Base-by-base conservation (phyloP, 2,888 invertebrate genomes). In the Oegoconia quadripuncta region DNA sequence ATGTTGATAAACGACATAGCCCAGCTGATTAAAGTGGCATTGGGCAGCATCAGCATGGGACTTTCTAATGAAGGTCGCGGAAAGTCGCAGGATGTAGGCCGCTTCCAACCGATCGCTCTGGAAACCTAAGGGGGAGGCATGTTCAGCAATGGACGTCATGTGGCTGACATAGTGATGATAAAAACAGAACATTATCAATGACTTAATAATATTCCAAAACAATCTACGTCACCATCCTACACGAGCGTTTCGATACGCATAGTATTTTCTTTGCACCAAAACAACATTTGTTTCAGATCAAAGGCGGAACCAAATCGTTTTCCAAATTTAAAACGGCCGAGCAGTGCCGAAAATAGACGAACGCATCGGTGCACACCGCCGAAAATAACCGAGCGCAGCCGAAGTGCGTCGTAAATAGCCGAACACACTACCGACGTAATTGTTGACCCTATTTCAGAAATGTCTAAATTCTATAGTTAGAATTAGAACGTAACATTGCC, bases 371-470 rank as follows among this genome's bases (percentile, higher is more conserved):
- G 77, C 78, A 52, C 48, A 39, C 38, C 4, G 50, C 59, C 74
- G 67, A 70, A 77, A 81, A 82, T 82, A 82, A 54, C 52, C 69
- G 72, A 72, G 71, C 77, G 67, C 67, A 4, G 63, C 66, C 32
- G 34, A 26, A n/a, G n/a, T n/a, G n/a, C n/a, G n/a, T n/a, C n/a
- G n/a, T n/a, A 34, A 34, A 34, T 34, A 34, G 14, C 55, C 62
- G 51, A 64, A 59, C 69, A 63, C 65, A 56, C 49, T 47, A 55
- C 68, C 68, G 64, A 80, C 83, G 83, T 67, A 84, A 78, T 74
- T 75, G 73, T 74, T 84, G 84, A 84, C 83, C 84, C 82, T 82
- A 83, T 81, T 84, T 68, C 81, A 74, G 67, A 78, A 74, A 74
- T 71, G 71, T 73, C 67, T 65, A 72, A 49, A 51, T 63, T 65